Conservation (phyloP, 2,888 invertebrate genomes). For the Amaurobius ferox region DNA sequence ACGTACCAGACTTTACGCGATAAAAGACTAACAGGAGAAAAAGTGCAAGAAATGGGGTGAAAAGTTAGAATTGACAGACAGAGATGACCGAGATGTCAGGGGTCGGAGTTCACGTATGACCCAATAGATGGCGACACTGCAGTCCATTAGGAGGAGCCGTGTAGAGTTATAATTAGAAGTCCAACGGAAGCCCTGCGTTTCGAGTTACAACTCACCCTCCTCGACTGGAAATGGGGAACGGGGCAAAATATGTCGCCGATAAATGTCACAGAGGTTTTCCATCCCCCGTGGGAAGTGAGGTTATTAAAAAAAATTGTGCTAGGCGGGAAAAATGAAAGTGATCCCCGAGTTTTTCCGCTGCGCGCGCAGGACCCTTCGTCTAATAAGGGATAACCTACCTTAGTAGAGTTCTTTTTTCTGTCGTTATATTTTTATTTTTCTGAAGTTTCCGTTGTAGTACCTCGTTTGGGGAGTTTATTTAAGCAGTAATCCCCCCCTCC, state of each 20-base stretch:
- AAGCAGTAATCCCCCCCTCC: background rate
- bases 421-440: background rate
- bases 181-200: slow-evolving; percentile 57
- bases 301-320: slow-evolving; percentile 64
- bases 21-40: background rate
- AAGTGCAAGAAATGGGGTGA: slow-evolving; percentile 12
- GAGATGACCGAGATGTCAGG: slow-evolving; percentile 12
- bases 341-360: slow-evolving; percentile 43
- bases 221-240: background rate
- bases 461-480: slow-evolving; percentile 6
- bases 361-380: background rate
- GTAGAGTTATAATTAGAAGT: slow-evolving; percentile 62
- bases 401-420: background rate
- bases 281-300: slow-evolving; percentile 61
- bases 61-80: background rate
- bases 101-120: slow-evolving; percentile 45
- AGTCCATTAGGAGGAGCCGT: slow-evolving; percentile 43
- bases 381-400: slow-evolving; percentile 8
- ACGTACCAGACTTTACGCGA: no score
- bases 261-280: slow-evolving; percentile 58
- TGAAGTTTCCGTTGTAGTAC: background rate
- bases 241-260: slow-evolving; percentile 66
- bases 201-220: slow-evolving; percentile 28
- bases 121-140: slow-evolving; percentile 64
- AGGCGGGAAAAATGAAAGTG: slow-evolving; percentile 46